Evolutionary conservation across 2,113 vertebrate species (phyloP).

Genomic region (Cervus canadensis): DNA sequence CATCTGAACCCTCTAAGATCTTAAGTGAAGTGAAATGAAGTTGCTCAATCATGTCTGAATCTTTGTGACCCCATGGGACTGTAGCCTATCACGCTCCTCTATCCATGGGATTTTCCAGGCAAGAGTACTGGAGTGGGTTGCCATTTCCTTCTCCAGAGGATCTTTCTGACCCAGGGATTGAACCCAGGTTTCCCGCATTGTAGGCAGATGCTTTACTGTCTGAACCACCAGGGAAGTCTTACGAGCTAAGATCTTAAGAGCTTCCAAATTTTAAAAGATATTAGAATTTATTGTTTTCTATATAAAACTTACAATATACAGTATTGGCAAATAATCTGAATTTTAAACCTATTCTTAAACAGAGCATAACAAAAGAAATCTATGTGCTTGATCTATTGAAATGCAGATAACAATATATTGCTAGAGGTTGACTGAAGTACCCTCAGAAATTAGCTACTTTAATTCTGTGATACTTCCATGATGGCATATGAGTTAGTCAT

Average conservation of each 20-base stretch:
- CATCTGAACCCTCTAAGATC: no score
- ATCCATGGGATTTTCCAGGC: not conserved
- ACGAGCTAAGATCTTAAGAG: not conserved
- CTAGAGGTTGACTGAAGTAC: not conserved
- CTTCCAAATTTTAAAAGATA: not conserved
- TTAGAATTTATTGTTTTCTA: not conserved
- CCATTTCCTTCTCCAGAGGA: not conserved
- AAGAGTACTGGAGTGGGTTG: not conserved
- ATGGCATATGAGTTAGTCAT: not conserved
- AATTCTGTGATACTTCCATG: not conserved
- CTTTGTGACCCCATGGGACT: no score
- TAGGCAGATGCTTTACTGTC: not conserved
- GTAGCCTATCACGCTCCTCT: no score
- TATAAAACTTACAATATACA: not conserved
- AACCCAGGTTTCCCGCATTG: not conserved
- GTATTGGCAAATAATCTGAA: not conserved
- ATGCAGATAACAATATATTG: not conserved
- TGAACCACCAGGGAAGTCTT: not conserved
- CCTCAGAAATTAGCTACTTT: not conserved
- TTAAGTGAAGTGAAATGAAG: no score
- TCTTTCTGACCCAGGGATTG: not conserved
- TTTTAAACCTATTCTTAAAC: not conserved
- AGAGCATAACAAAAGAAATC: not conserved
- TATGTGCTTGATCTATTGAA: not conserved
- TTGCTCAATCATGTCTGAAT: accelerated